These are phyloP conservation scores for Aleadryas rufinucha DNA, from an alignment of 2,113 vertebrate genomes.

Conservation along the genomic window DNA sequence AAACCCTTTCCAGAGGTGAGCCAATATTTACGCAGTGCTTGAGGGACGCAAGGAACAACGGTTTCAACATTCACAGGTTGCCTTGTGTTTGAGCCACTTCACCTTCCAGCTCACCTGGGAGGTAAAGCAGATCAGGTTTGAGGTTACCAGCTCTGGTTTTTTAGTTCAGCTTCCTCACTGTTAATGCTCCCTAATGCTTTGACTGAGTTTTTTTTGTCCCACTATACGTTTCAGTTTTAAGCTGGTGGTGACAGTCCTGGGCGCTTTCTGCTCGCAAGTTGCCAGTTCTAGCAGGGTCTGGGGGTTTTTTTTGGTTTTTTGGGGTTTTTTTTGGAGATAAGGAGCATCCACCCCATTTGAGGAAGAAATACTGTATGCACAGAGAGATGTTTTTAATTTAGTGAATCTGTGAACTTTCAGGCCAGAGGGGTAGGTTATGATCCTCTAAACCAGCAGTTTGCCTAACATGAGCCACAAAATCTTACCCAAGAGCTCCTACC, in stretches of 20 bases:
- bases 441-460: conserved; percentile 20
- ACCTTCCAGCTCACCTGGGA: not conserved
- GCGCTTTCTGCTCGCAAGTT: not conserved
- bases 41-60: not conserved
- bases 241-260: not conserved
- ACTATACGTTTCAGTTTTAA: not conserved
- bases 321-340: not conserved
- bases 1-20: not conserved
- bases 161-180: not conserved
- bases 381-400: not conserved
- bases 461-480: not conserved
- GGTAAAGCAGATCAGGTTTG: not conserved
- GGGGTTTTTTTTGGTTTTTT: not conserved
- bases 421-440: not conserved
- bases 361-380: not conserved
- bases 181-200: not conserved
- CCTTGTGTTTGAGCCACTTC: not conserved
- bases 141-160: not conserved
- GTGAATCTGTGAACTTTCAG: not conserved
- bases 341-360: not conserved
- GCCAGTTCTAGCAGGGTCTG: not conserved
- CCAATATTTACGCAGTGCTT: conserved; percentile 7
- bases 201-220: not conserved
- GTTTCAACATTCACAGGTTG: not conserved
- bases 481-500: not conserved